A percentile compares a stretch with the other conserved stretches of the same genome.
Evolutionary conservation across 1,140 invertebrate genomes (phyloP).

Genomic region (Cotesia vestalis): DNA sequence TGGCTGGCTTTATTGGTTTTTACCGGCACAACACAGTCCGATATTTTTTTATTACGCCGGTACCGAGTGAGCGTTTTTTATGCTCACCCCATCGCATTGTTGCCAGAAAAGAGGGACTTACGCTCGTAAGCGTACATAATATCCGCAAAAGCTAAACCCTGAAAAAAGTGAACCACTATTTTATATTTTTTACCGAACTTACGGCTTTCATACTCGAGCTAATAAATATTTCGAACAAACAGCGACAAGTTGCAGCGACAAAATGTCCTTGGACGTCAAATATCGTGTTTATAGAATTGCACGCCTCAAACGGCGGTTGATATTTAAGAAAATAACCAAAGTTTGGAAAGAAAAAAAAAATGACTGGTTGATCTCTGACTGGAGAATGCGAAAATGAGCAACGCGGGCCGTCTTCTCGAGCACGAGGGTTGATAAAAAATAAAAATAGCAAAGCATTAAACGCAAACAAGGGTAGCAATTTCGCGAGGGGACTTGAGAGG

Average conservation of each 20-base stretch:
- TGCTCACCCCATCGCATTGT: slow-evolving; percentile 25
- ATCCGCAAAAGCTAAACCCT: slow-evolving; percentile 11
- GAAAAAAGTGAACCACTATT: slow-evolving; percentile 7
- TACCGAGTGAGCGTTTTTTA: background rate
- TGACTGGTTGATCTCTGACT: slow-evolving; percentile 1
- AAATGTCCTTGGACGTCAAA: background rate
- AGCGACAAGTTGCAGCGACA: background rate
- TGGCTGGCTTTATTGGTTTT: slow-evolving; percentile 64
- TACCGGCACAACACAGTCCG: slow-evolving; percentile 55
- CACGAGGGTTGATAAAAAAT: slow-evolving; percentile 36
- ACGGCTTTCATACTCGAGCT: slow-evolving; percentile 2
- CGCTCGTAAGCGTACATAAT: slow-evolving; percentile 24
- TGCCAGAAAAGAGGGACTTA: slow-evolving; percentile 34
- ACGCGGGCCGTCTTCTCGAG: slow-evolving; percentile 12
- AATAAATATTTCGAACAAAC: no score
- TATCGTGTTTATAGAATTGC: background rate
- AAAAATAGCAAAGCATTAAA: slow-evolving; percentile 58
- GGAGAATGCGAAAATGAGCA: slow-evolving; percentile 38
- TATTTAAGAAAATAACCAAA: slow-evolving; percentile 11
- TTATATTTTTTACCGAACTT: background rate
- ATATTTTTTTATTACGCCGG: slow-evolving; percentile 49
- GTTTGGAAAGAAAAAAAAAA: no score
- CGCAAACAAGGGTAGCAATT: slow-evolving; percentile 63
- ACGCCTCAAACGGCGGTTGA: slow-evolving; percentile 21
- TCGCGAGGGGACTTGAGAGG: slow-evolving; percentile 52